phyloP scores from a whole-genome alignment of 2,113 vertebrate genomes.

The Dasyornis broadbenti region DNA sequence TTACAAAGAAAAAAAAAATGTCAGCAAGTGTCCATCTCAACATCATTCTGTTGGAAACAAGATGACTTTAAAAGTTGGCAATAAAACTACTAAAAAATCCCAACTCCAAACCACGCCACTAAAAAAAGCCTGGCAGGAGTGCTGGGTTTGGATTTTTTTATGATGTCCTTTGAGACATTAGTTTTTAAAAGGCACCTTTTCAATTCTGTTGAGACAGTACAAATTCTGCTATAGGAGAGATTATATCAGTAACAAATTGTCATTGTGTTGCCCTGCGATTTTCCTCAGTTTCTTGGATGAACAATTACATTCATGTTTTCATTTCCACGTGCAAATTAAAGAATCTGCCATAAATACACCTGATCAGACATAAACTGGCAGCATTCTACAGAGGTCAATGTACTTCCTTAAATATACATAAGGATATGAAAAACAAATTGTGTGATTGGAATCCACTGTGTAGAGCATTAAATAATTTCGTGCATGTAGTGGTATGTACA shows the following conservation, averaged over 20 bases:
- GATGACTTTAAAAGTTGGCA: not conserved
- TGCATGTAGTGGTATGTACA: rapidly evolving
- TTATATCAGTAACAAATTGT: not conserved
- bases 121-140: not conserved
- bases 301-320: not conserved
- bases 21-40: not conserved
- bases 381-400: not conserved
- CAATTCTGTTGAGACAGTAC: not conserved
- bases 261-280: not conserved
- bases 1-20: not conserved
- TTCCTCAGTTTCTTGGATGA: not conserved
- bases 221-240: not conserved
- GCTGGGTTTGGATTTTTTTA: not conserved
- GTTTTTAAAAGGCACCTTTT: slow-evolving; percentile 20
- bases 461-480: not conserved
- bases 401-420: not conserved
- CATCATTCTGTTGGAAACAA: not conserved
- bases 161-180: not conserved
- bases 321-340: not conserved
- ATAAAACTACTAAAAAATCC: not conserved
- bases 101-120: not conserved
- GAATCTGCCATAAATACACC: not conserved
- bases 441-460: not conserved
- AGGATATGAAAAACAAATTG: not conserved
- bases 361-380: not conserved